phyloP scores from a whole-genome alignment of 2,797 vertebrate genomes.

The Scolopax rusticola region DNA sequence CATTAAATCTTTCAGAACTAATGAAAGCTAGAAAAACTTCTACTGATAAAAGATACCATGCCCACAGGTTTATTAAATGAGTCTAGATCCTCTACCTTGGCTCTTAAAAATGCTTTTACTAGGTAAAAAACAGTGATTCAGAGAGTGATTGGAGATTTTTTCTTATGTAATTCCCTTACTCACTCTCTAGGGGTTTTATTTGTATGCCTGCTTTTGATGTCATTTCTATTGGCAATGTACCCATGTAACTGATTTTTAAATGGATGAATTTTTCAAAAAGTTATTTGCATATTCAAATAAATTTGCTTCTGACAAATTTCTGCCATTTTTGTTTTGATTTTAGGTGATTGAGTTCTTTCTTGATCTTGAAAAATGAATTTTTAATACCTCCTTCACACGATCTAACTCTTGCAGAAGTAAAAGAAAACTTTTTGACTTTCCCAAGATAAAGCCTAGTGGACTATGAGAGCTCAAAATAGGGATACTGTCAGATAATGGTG shows the following conservation, averaged over 20 bases:
- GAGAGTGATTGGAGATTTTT: not conserved
- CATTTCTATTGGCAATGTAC: not conserved
- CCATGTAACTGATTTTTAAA: not conserved
- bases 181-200: not conserved
- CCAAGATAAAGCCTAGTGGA: not conserved
- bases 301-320: slow-evolving; percentile 4
- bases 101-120: not conserved
- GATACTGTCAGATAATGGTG: not conserved
- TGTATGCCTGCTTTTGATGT: not conserved
- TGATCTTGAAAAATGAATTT: not conserved
- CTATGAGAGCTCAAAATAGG: not conserved
- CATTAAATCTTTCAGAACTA: slow-evolving; percentile 23
- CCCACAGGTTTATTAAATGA: not conserved
- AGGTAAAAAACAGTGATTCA: slow-evolving; percentile 2
- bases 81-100: not conserved
- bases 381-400: not conserved
- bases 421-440: not conserved
- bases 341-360: not conserved
- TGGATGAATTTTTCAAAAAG: slow-evolving; percentile 11
- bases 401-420: not conserved
- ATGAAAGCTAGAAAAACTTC: slow-evolving; percentile 19
- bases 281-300: slow-evolving; percentile 36
- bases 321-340: not conserved
- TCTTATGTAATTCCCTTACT: not conserved
- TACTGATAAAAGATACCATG: not conserved